phyloP scores from a whole-genome alignment of 1,140 invertebrate species.

The Whitmania pigra region DNA sequence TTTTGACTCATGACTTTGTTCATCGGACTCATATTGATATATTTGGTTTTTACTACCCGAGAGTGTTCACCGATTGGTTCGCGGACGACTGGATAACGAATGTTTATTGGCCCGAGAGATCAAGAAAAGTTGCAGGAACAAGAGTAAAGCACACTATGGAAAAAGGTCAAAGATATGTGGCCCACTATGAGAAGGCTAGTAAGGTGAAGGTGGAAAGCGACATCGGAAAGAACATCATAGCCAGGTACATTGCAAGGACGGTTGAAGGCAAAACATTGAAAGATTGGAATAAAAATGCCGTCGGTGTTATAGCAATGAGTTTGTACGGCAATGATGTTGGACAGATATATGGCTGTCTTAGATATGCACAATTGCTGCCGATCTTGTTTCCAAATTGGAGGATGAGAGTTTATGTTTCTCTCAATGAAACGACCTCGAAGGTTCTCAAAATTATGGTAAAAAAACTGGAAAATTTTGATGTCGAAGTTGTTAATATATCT shows the following conservation, averaged over 20 bases:
- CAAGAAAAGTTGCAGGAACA: conserved; percentile 22
- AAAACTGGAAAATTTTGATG: conserved; percentile 21
- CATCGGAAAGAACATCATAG: conserved; percentile 21
- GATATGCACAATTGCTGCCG: conserved; percentile 23
- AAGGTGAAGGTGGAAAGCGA: conserved; percentile 20
- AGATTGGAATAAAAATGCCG: conserved; percentile 18
- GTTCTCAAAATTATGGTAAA: conserved; percentile 20
- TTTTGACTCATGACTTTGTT: conserved; percentile 26
- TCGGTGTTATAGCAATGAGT: conserved; percentile 23
- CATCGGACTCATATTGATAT: conserved; percentile 25
- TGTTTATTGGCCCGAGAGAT: conserved; percentile 24
- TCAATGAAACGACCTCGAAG: neutral
- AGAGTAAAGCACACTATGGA: conserved; percentile 26
- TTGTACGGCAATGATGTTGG: conserved; percentile 22
- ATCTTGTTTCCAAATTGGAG: conserved; percentile 24
- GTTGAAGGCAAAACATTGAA: conserved; percentile 5
- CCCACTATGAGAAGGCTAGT: conserved; percentile 24
- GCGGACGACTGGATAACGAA: conserved; percentile 26
- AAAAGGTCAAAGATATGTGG: conserved; percentile 21
- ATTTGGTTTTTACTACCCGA: conserved; percentile 25
- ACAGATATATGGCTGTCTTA: conserved; percentile 20
- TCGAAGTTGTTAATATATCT: conserved; percentile 20
- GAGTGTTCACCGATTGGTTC: conserved; percentile 26
- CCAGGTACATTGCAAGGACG: conserved; percentile 20
- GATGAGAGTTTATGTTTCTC: conserved; percentile 20